Percentiles rank a stretch among this genome's conserved stretches.
phyloP scores from a whole-genome alignment of 1,140 invertebrate species.

The Chrysoperla carnea region DNA sequence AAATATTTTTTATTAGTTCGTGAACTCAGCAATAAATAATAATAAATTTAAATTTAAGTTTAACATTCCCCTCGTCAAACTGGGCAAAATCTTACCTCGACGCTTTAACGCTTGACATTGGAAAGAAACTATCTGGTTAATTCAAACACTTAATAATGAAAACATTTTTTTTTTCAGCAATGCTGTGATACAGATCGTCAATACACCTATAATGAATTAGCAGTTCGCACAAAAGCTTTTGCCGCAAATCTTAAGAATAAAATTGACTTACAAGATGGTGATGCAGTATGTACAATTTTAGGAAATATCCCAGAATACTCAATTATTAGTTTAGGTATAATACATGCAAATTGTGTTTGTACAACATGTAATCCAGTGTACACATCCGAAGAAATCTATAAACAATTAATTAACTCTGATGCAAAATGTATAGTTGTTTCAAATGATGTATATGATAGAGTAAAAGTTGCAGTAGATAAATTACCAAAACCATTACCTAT shows the following conservation, averaged over 20 bases:
- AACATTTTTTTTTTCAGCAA: slow-evolving; percentile 31
- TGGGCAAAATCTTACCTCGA: no score
- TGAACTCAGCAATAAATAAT: no score
- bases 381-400: slow-evolving; percentile 52
- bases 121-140: no score
- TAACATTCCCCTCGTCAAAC: no score
- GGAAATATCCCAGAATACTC: slow-evolving; percentile 60
- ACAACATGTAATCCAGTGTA: slow-evolving; percentile 68
- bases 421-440: slow-evolving; percentile 46
- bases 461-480: slow-evolving; percentile 23
- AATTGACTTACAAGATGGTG: slow-evolving; percentile 45
- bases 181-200: slow-evolving; percentile 45
- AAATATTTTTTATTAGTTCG: no score
- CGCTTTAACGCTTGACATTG: no score
- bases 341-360: slow-evolving; percentile 47
- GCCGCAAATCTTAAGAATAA: slow-evolving; percentile 42
- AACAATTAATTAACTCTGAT: slow-evolving; percentile 40
- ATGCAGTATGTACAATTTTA: slow-evolving; percentile 47
- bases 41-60: no score
- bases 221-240: slow-evolving; percentile 39
- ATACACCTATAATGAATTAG: slow-evolving; percentile 47
- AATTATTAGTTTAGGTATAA: slow-evolving; percentile 40
- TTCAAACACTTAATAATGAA: no score
- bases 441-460: slow-evolving; percentile 24
- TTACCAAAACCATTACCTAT: slow-evolving; percentile 1